Percentiles rank a stretch among this genome's conserved stretches.
Evolutionary conservation across 2,113 vertebrate genomes (phyloP).

Genomic region (Pogona vitticeps): DNA sequence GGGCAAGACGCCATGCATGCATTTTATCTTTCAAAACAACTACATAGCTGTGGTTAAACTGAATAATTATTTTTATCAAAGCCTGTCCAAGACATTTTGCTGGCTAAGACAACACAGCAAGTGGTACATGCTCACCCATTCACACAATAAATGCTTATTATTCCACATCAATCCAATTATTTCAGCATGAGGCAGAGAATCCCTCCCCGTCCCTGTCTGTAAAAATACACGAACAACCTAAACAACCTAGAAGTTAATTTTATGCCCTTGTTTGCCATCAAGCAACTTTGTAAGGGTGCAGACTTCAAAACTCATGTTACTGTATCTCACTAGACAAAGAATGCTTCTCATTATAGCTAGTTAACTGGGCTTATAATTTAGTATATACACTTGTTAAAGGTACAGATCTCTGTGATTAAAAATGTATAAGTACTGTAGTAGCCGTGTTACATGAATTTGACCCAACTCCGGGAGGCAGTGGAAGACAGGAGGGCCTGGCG

Average conservation of each 20-base stretch:
- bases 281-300: too few species aligned
- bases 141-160: neutral
- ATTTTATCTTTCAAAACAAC: neutral
- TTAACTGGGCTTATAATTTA: neutral
- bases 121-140: too few species aligned
- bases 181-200: neutral
- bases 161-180: neutral
- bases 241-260: neutral
- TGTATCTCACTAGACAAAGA: neutral
- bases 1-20: neutral
- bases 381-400: neutral
- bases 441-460: too few species aligned
- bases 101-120: too few species aligned
- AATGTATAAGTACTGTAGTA: too few species aligned
- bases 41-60: neutral
- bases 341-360: neutral
- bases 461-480: too few species aligned
- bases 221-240: neutral
- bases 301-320: neutral
- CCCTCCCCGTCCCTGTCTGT: neutral
- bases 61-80: neutral
- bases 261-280: neutral
- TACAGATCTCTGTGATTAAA: neutral
- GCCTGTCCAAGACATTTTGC: neutral
- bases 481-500: too few species aligned